Percentiles rank a stretch among this genome's conserved stretches.
Evolutionary conservation across 2,113 vertebrate species (phyloP).

Genomic region (Bungarus multicinctus): DNA sequence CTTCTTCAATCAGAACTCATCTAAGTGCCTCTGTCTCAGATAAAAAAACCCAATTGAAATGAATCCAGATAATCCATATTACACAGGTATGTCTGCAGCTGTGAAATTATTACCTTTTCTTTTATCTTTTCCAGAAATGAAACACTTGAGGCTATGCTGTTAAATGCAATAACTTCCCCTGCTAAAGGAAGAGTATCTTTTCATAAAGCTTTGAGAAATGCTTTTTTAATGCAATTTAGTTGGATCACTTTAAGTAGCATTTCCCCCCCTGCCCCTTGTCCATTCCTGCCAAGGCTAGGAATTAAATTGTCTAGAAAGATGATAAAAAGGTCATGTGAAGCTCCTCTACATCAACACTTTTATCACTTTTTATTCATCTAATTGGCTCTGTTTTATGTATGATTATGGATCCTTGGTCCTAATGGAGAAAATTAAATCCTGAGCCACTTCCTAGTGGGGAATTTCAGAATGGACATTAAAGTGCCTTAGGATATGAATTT

Average conservation of each 20-base stretch:
- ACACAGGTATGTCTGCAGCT: not conserved
- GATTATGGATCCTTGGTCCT: not conserved
- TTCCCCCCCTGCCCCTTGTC: fast-evolving
- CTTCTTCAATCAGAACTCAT: not conserved
- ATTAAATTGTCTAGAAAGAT: not conserved
- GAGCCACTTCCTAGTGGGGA: not conserved
- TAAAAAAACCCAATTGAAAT: not conserved
- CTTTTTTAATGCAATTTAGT: not conserved
- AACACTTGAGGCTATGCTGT: not conserved
- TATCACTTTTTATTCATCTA: too few relatives aligned
- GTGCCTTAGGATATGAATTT: not conserved
- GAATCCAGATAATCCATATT: not conserved
- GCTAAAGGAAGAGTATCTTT: not conserved
- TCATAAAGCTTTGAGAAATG: not conserved
- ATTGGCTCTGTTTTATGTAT: not conserved
- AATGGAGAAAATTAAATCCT: not conserved
- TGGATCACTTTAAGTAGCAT: not conserved
- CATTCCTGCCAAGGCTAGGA: not conserved
- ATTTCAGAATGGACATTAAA: not conserved
- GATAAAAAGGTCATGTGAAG: not conserved
- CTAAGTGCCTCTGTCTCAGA: not conserved
- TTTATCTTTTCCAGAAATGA: not conserved
- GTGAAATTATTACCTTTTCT: not conserved
- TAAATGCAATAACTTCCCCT: not conserved
- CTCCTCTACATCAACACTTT: not conserved